Base-by-base conservation (phyloP, 2,888 invertebrate genomes). In the Scelioninae gen. 2 region DNA sequence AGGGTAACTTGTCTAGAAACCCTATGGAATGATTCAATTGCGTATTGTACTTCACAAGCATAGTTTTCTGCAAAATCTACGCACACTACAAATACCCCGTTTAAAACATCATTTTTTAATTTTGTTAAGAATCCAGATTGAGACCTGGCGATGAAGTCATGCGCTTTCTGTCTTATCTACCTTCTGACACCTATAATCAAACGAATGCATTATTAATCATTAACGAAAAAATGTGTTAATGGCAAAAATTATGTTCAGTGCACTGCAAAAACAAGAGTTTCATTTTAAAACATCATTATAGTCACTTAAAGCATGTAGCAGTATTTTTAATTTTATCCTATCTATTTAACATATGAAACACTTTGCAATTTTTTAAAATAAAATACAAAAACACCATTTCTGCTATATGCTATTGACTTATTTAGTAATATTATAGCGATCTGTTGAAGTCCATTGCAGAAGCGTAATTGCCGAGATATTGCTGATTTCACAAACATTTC, bases 21-120 rank as follows among this genome's bases (percentile, higher is more conserved):
- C 28, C 28, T 22, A 13, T 45, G 28, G 48, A 31, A 37, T 16
- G 53, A 46, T 46, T 50, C 61, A 35, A 46, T 55, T 43, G 69
- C 61, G 39, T 70, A 46, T 63, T 63, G 61, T 28, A 70, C 69
- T 7, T 45, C 31, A 45, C 46, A 70, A 31, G 61, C 37, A 45
- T 53, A 69, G 22, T 69, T 69, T 60, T 69, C 69, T 16, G 69
- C 50, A 46, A 63, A 63, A 31, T 52, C 63, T 13, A 63, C 22
- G 15, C 28, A 25, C 2, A 52, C 63, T 10, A 50, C 19, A 31
- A n/a, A 63, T 50, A 52, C 31, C 43, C 48, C 31, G 31, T 31
- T 9, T 48, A 22, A 22, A 45, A 45, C 13, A 45, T 45, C 22
- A 45, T 45, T 45, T 45, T 22, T 45, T 10, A 19, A 22, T 45